Conservation (phyloP, 2,797 vertebrate species). For the Macroramphosus scolopax region DNA sequence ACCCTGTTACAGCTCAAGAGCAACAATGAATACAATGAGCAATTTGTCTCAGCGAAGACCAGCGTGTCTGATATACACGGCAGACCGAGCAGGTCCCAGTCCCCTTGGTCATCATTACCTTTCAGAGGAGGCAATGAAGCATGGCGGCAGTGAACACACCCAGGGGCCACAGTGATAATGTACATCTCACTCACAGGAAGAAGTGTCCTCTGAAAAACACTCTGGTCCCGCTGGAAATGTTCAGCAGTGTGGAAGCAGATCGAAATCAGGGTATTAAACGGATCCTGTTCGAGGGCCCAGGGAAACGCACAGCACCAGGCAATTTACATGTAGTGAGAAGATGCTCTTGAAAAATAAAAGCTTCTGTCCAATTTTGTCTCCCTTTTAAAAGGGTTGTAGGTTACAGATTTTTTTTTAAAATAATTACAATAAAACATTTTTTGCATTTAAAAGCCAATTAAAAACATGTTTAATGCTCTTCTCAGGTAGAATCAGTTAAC, state of each 20-base stretch:
- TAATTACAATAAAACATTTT: background rate
- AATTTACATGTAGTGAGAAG: slow-evolving; percentile 2
- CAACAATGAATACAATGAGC: slow-evolving; percentile 42
- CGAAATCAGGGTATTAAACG: slow-evolving; percentile 7
- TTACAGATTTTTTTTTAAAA: too few relatives aligned
- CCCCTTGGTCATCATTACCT: slow-evolving; percentile 69
- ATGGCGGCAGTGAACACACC: slow-evolving; percentile 53
- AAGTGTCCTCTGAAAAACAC: slow-evolving; percentile 44
- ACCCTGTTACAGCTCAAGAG: slow-evolving; percentile 26
- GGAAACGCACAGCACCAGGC: background rate
- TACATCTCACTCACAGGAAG: slow-evolving; percentile 56
- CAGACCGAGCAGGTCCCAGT: slow-evolving; percentile 52
- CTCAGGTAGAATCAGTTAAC: too few relatives aligned
- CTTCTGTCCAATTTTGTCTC: background rate
- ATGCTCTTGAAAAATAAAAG: too few relatives aligned
- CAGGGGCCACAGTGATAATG: slow-evolving; percentile 53
- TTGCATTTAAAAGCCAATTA: background rate
- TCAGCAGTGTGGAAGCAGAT: slow-evolving; percentile 30
- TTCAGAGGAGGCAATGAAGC: slow-evolving; percentile 64
- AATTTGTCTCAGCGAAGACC: slow-evolving; percentile 53
- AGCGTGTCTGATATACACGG: slow-evolving; percentile 50
- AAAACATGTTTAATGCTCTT: slow-evolving; percentile 4
- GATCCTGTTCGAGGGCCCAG: slow-evolving; percentile 1
- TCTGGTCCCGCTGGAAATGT: slow-evolving; percentile 25
- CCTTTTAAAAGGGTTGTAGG: background rate